Evolutionary conservation across 2,113 vertebrate species (phyloP).

Genomic region (Alligator sinensis): DNA sequence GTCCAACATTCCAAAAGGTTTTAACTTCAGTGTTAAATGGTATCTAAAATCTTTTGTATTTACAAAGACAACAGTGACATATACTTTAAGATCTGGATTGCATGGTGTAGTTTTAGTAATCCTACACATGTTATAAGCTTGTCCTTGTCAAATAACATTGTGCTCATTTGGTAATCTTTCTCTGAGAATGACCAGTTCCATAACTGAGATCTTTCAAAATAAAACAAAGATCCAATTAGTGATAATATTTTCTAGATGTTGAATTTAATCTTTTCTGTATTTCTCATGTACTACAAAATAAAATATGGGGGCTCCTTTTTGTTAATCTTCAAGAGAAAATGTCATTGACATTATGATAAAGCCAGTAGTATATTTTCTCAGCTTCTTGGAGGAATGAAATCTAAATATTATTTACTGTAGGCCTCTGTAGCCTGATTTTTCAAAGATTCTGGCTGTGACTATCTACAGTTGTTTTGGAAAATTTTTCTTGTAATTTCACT

Average conservation of each 20-base stretch:
- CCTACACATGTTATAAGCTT: constrained; percentile 68
- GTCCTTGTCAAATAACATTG: constrained; percentile 67
- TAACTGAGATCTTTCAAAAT: constrained; percentile 62
- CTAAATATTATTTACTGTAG: not conserved
- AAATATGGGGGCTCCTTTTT: constrained; percentile 61
- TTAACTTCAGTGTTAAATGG: constrained; percentile 30
- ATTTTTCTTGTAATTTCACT: not conserved
- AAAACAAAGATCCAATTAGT: constrained; percentile 63
- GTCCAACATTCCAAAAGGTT: constrained; percentile 18
- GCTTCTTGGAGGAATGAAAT: not conserved
- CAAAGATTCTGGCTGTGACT: not conserved
- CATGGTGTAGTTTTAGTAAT: constrained; percentile 75
- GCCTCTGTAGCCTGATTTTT: not conserved
- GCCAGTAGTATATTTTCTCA: constrained; percentile 17
- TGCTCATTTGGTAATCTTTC: constrained; percentile 81
- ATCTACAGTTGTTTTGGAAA: not conserved
- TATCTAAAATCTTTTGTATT: constrained; percentile 48
- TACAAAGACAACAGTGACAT: constrained; percentile 53
- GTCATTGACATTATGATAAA: constrained; percentile 22
- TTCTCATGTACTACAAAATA: constrained; percentile 68
- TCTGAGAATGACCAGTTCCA: constrained; percentile 78
- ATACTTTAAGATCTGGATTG: constrained; percentile 67
- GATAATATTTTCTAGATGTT: constrained; percentile 58
- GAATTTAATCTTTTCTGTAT: constrained; percentile 79
- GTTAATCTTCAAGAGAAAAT: constrained; percentile 59